Evolutionary conservation across 2,113 vertebrate species (phyloP).

Genomic region (Rhinichthys klamathensis): DNA sequence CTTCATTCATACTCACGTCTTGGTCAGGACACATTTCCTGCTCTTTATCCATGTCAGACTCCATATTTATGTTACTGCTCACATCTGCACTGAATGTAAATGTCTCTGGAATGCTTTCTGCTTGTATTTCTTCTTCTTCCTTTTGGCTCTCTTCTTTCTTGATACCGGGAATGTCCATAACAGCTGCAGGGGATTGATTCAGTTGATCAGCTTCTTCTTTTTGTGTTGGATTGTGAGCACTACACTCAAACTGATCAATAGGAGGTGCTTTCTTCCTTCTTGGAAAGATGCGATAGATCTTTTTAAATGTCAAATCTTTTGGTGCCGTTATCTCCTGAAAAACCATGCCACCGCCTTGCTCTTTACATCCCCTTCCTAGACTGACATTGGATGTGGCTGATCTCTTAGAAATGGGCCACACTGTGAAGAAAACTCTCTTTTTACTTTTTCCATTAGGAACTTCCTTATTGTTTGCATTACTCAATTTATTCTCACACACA

Average conservation of each 20-base stretch:
- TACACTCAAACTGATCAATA: slow-evolving; percentile 25
- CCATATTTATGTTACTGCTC: not conserved
- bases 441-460: not conserved
- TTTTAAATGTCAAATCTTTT: slow-evolving; percentile 28
- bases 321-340: slow-evolving; percentile 37
- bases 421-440: slow-evolving; percentile 22
- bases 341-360: not conserved
- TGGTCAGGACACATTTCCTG: not conserved
- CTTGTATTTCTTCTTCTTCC: not conserved
- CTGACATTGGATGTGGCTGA: not conserved
- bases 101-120: slow-evolving; percentile 24
- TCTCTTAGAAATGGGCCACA: slow-evolving; percentile 50
- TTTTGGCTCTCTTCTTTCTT: slow-evolving; percentile 9
- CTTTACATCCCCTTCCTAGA: not conserved
- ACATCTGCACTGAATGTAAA: slow-evolving; percentile 50
- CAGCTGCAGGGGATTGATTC: slow-evolving; percentile 10
- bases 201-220: slow-evolving; percentile 15
- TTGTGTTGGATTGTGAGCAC: not conserved
- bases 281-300: slow-evolving; percentile 21
- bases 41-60: not conserved
- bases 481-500: not conserved
- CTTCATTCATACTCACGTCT: not conserved
- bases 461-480: not conserved
- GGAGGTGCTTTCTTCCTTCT: slow-evolving; percentile 32
- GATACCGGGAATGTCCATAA: not conserved